phyloP scores from a whole-genome alignment of 1,140 invertebrate species.

The Pentalonia nigronervosa region DNA sequence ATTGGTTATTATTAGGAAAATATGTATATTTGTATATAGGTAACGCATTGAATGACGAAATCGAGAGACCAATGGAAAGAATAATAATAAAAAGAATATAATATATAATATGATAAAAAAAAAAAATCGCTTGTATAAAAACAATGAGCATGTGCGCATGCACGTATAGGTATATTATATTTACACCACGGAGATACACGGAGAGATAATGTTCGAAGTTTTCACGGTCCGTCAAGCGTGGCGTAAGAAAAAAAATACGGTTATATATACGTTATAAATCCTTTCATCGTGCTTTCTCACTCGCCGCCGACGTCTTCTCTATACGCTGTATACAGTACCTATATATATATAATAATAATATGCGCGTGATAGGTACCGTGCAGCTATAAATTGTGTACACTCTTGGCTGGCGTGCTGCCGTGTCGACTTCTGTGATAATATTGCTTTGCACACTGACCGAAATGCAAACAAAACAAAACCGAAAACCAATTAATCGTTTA shows the following conservation, averaged over 20 bases:
- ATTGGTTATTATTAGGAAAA: background rate
- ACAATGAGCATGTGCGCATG: conserved; percentile 31
- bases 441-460: background rate
- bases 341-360: background rate
- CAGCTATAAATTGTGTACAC: background rate
- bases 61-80: background rate
- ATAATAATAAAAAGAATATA: background rate
- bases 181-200: conserved; percentile 30
- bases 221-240: conserved; percentile 57
- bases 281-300: conserved; percentile 49
- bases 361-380: background rate
- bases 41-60: background rate
- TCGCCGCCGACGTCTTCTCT: background rate
- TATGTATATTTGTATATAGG: background rate
- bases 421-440: conserved; percentile 1
- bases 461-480: background rate
- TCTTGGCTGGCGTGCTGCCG: background rate
- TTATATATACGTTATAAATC: conserved; percentile 47
- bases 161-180: background rate
- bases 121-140: conserved; percentile 24
- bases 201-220: conserved; percentile 50
- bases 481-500: conserved; percentile 52
- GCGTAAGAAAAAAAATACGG: conserved; percentile 47
- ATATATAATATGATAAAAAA: background rate
- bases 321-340: background rate